A percentile compares a stretch with the other conserved stretches of the same genome.
These are phyloP conservation scores for Patella pellucida DNA, from an alignment of 2,888 invertebrate species.

Conservation along the genomic window DNA sequence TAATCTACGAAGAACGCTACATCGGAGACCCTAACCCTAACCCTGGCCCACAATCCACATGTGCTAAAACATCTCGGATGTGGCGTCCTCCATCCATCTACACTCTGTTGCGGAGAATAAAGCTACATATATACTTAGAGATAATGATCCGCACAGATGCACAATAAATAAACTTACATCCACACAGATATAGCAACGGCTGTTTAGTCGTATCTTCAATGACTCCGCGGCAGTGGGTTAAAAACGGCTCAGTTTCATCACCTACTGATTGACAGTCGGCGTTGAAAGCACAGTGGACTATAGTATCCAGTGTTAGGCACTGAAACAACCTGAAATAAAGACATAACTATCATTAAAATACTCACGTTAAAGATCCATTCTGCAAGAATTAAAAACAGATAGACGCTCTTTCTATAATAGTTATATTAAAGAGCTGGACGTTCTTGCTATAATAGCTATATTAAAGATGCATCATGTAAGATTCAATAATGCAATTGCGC, in stretches of 20 bases:
- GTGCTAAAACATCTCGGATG: no score
- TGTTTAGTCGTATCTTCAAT: conserved; percentile 60
- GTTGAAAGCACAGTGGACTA: conserved; percentile 73
- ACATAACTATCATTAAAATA: background rate
- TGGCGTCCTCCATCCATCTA: no score
- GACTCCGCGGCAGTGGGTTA: conserved; percentile 61
- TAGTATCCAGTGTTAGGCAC: conserved; percentile 73
- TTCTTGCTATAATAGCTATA: no score
- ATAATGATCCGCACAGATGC: no score
- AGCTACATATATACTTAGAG: no score
- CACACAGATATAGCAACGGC: conserved; percentile 56
- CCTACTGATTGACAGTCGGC: conserved; percentile 70
- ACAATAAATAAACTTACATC: conserved; percentile 53
- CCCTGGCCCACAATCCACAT: no score
- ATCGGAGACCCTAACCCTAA: no score
- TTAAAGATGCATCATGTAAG: no score
- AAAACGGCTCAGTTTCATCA: conserved; percentile 68
- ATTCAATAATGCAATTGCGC: no score
- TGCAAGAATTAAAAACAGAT: background rate
- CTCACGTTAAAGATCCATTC: background rate
- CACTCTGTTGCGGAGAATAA: no score
- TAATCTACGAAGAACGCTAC: no score
- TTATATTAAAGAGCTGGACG: no score
- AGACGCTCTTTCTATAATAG: background rate
- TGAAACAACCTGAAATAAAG: conserved; percentile 66